Conservation (phyloP, 2,797 vertebrate genomes). For the Cirrhinus mrigala region DNA sequence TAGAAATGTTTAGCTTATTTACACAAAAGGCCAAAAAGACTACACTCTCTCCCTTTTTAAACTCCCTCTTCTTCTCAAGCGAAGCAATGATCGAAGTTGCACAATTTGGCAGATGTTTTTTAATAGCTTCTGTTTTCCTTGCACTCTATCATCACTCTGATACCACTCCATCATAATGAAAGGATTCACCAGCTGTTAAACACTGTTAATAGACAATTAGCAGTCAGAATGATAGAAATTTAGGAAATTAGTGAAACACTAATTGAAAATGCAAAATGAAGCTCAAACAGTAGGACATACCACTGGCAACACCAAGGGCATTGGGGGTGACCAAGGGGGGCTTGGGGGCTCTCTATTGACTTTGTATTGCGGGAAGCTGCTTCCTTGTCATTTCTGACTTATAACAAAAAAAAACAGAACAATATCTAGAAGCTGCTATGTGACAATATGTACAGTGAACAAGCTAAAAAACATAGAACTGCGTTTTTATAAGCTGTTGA, state of each 20-base stretch:
- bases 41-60: neutral
- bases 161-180: neutral
- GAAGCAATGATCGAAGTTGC: neutral
- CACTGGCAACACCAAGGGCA: too few relatives aligned
- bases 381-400: too few relatives aligned
- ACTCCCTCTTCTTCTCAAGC: neutral
- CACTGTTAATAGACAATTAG: conserved; percentile 4
- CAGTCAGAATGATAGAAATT: neutral
- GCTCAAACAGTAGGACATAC: neutral
- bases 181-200: neutral
- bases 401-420: too few relatives aligned
- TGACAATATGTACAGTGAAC: too few relatives aligned
- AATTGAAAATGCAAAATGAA: neutral
- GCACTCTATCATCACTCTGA: neutral
- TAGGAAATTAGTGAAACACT: neutral
- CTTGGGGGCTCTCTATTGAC: too few relatives aligned
- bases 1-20: conserved; percentile 47
- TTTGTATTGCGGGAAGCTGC: too few relatives aligned
- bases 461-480: too few relatives aligned
- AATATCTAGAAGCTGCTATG: too few relatives aligned
- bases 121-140: neutral
- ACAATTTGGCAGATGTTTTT: neutral
- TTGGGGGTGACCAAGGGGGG: too few relatives aligned
- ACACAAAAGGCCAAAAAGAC: conserved; percentile 11
- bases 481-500: too few relatives aligned